phyloP scores from a whole-genome alignment of 2,888 invertebrate genomes.

The Hypolimnas misippus region DNA sequence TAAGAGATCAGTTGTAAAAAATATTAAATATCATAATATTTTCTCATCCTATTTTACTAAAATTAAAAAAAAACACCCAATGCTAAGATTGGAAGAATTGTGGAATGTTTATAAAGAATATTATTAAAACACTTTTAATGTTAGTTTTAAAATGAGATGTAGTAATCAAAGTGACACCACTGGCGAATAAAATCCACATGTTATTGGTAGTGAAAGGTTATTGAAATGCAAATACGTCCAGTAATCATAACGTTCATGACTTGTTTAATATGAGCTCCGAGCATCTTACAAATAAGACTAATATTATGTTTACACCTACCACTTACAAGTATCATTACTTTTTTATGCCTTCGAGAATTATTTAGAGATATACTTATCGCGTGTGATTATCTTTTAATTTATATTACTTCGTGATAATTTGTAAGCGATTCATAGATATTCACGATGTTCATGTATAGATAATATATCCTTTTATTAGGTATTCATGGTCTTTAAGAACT shows the following conservation, averaged over 20 bases:
- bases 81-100: too few species aligned
- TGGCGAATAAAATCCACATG: conserved; percentile 54
- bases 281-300: conserved; percentile 53
- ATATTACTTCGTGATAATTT: neutral
- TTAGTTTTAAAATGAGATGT: conserved; percentile 42
- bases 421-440: neutral
- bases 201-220: conserved; percentile 57
- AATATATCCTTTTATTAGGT: too few species aligned
- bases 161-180: conserved; percentile 56
- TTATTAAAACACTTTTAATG: neutral
- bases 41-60: too few species aligned
- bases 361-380: conserved; percentile 8
- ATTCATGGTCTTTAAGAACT: too few species aligned
- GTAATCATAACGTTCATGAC: conserved; percentile 70
- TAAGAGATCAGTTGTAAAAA: conserved; percentile 49
- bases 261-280: conserved; percentile 62
- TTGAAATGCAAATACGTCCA: conserved; percentile 72
- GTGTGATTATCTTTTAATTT: conserved; percentile 1
- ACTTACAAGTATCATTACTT: neutral
- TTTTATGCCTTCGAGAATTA: conserved; percentile 1
- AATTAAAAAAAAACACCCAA: too few species aligned
- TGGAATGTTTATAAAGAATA: neutral
- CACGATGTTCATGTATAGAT: neutral
- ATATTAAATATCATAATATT: too few species aligned
- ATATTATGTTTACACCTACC: conserved; percentile 32